Percentiles rank a stretch among this genome's conserved stretches.
These are phyloP conservation scores for Popillia japonica DNA, from an alignment of 1,140 invertebrate genomes.

Conservation along the genomic window DNA sequence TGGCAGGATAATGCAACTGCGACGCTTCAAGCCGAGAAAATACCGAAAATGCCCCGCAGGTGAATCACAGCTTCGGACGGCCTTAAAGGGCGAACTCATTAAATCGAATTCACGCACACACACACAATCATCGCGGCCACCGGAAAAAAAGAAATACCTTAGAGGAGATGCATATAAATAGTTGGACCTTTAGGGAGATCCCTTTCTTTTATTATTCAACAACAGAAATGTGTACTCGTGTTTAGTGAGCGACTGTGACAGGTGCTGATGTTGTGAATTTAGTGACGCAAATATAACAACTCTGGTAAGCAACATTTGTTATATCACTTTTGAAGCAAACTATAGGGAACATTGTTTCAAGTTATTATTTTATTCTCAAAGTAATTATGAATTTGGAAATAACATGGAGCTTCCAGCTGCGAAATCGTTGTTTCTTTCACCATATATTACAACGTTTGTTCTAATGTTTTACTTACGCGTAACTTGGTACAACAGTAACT, in stretches of 20 bases:
- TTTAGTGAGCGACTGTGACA: not conserved
- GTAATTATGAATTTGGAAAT: too few relatives aligned
- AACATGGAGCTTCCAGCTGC: too few relatives aligned
- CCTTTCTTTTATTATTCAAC: constrained; percentile 14
- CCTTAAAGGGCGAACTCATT: constrained; percentile 17
- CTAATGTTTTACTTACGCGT: too few relatives aligned
- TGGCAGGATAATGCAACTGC: constrained; percentile 27
- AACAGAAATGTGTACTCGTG: constrained; percentile 15
- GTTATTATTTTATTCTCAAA: too few relatives aligned
- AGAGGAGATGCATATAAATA: constrained; percentile 17
- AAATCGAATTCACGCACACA: constrained; percentile 32
- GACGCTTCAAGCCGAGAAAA: constrained; percentile 20
- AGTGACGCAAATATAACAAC: not conserved
- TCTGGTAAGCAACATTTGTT: not conserved
- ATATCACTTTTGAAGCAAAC: not conserved
- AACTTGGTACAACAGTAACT: too few relatives aligned
- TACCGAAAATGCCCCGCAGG: constrained; percentile 30
- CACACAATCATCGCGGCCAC: not conserved
- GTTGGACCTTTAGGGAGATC: constrained; percentile 26
- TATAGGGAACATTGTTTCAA: not conserved
- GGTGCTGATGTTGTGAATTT: not conserved
- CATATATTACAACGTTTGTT: too few relatives aligned
- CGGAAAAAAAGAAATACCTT: not conserved
- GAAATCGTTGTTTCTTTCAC: too few relatives aligned
- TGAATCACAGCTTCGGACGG: constrained; percentile 14